Percentiles rank a stretch among this genome's conserved stretches.
Conservation (phyloP, 2,888 invertebrate species). For the Tenthredo livida region DNA sequence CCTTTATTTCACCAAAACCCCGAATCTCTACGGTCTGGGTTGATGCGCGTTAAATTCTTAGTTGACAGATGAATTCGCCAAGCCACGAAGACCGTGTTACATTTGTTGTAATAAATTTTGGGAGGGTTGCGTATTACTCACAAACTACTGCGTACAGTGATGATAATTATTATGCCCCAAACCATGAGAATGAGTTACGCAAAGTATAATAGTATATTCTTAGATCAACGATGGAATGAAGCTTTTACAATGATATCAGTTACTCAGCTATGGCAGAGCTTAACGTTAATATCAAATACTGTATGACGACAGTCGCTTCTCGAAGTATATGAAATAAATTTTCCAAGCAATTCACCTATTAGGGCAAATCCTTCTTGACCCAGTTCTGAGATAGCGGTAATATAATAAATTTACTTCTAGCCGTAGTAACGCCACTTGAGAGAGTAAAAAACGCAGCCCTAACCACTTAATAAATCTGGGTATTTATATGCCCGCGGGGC, state of each 20-base stretch:
- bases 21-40: constrained; percentile 6
- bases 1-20: constrained; percentile 44
- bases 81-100: constrained; percentile 14
- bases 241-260: neutral
- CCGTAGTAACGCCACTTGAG: constrained; percentile 39
- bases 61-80: constrained; percentile 36
- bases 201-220: neutral
- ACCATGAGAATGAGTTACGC: constrained; percentile 12
- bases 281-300: neutral
- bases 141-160: neutral
- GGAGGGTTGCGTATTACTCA: constrained; percentile 21
- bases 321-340: constrained; percentile 38
- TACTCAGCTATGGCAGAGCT: neutral
- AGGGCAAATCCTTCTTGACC: constrained; percentile 49
- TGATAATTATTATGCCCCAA: constrained; percentile 19
- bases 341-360: constrained; percentile 39
- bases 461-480: constrained; percentile 54
- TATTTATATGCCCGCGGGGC: constrained; percentile 50
- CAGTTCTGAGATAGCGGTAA: constrained; percentile 44
- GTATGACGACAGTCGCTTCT: neutral
- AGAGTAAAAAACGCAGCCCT: constrained; percentile 50
- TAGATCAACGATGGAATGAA: neutral
- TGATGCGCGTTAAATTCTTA: constrained; percentile 38
- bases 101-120: constrained; percentile 33
- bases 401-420: constrained; percentile 53